Evolutionary conservation across 2,113 vertebrate species (phyloP).

Genomic region (Psophia crepitans): DNA sequence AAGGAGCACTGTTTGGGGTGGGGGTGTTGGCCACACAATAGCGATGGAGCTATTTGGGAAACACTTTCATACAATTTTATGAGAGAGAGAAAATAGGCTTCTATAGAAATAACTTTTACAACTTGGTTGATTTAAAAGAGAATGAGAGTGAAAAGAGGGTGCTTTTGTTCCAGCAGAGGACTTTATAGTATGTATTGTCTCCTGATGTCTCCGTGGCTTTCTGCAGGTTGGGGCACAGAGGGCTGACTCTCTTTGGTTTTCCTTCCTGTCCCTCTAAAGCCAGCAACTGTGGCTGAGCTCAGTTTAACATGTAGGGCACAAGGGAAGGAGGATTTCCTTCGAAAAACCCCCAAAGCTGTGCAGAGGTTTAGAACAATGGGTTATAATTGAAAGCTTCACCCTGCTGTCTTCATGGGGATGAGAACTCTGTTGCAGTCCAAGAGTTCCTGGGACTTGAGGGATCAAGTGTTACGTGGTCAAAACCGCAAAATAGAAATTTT

Average conservation of each 20-base stretch:
- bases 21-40: not conserved
- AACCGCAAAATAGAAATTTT: not conserved
- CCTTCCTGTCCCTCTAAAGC: not conserved
- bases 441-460: not conserved
- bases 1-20: accelerated
- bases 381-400: not conserved
- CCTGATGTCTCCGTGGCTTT: not conserved
- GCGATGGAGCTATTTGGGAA: not conserved
- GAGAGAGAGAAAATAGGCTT: not conserved
- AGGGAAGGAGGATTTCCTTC: not conserved
- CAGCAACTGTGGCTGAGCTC: not conserved
- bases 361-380: not conserved
- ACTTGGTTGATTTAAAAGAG: constrained; percentile 19
- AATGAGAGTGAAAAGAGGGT: constrained; percentile 1
- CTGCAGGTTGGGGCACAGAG: not conserved
- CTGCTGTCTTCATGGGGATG: not conserved
- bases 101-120: constrained; percentile 59
- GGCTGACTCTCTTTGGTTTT: not conserved
- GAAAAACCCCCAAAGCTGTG: not conserved
- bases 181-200: constrained; percentile 34
- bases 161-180: constrained; percentile 11
- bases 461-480: not conserved
- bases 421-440: not conserved
- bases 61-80: not conserved
- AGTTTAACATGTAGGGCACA: not conserved